Conservation (phyloP, 2,113 vertebrate genomes). For the Nannobrachium achirus region DNA sequence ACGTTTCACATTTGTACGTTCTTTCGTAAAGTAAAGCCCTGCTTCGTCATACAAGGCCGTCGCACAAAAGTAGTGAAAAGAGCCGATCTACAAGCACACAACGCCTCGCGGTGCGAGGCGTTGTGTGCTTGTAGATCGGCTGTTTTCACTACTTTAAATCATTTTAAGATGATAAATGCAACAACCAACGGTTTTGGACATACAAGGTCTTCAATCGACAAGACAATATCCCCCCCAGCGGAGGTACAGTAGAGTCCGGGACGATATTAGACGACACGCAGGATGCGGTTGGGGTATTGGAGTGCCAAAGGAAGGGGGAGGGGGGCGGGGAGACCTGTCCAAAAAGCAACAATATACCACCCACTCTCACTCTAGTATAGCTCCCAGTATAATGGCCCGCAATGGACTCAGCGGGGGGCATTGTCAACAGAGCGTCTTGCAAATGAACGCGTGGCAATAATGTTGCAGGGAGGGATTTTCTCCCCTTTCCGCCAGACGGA, state of each 20-base stretch:
- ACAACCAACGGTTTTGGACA: no score
- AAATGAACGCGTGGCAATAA: slow-evolving; percentile 38
- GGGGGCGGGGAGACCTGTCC: slow-evolving; percentile 41
- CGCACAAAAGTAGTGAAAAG: no score
- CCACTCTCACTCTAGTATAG: slow-evolving; percentile 46
- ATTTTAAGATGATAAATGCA: no score
- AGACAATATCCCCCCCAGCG: slow-evolving; percentile 62
- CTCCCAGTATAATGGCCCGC: slow-evolving; percentile 62
- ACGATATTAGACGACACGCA: slow-evolving; percentile 58
- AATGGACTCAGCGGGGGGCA: slow-evolving; percentile 54
- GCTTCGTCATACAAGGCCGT: no score
- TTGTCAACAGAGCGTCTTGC: slow-evolving; percentile 61
- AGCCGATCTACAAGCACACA: no score
- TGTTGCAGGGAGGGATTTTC: slow-evolving; percentile 22
- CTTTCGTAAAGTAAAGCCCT: no score
- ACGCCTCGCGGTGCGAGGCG: no score
- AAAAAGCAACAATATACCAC: slow-evolving; percentile 75
- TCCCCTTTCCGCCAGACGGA: slow-evolving; percentile 10
- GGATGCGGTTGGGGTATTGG: slow-evolving; percentile 32
- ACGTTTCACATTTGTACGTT: no score
- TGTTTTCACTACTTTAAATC: no score
- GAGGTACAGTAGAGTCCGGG: slow-evolving; percentile 34
- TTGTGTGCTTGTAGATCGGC: no score
- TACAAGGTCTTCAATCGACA: no score
- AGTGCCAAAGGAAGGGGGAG: no score